Conservation (phyloP, 2,113 vertebrate species). For the Malurus alboscapulatus region DNA sequence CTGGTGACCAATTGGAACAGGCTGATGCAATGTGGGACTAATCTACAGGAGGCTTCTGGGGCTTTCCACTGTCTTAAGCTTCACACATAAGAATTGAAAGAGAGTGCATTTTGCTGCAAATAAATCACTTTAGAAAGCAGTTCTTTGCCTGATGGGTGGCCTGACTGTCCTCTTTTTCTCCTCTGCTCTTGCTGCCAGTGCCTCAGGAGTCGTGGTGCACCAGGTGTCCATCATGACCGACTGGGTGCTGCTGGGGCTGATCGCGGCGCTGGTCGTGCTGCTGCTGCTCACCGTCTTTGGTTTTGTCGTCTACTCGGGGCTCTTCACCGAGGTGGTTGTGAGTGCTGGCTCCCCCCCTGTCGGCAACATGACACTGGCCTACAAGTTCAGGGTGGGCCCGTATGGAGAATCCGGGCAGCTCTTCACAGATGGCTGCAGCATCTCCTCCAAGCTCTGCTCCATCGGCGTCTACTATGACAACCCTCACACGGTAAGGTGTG, state of each 20-base stretch:
- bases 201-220: not conserved
- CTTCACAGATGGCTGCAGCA: constrained; percentile 82
- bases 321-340: constrained; percentile 79
- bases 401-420: constrained; percentile 80
- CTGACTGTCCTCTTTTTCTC: constrained; percentile 17
- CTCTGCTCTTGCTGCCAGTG: not conserved
- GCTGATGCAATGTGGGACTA: constrained; percentile 13
- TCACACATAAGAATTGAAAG: not conserved
- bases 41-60: not conserved
- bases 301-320: constrained; percentile 83
- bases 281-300: constrained; percentile 79
- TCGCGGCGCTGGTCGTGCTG: constrained; percentile 68
- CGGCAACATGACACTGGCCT: constrained; percentile 82
- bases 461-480: constrained; percentile 89
- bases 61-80: not conserved
- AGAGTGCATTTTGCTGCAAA: not conserved
- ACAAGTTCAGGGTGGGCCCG: constrained; percentile 85
- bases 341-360: constrained; percentile 84
- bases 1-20: constrained; percentile 28
- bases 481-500: constrained; percentile 82
- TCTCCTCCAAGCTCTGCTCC: constrained; percentile 82
- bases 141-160: not conserved
- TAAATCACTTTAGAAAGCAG: not conserved
- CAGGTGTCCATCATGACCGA: constrained; percentile 76
- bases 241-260: constrained; percentile 75